Conservation (phyloP, 2,888 invertebrate genomes). For the Oxyteleia sp. region DNA sequence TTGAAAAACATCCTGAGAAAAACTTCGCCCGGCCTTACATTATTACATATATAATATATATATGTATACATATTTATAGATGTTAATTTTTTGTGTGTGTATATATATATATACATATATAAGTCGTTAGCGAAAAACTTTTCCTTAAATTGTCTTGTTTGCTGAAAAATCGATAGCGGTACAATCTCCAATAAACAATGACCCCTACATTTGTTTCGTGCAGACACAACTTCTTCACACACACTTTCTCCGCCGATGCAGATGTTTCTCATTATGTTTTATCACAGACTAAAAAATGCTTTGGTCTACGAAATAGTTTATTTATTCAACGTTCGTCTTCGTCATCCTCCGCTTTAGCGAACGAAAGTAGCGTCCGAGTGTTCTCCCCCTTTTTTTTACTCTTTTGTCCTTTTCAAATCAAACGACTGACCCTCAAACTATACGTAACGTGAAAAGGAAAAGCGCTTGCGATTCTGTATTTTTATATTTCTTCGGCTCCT, state of each 20-base stretch:
- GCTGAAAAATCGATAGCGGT: slow-evolving; percentile 33
- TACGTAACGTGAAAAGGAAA: neutral
- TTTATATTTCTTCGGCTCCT: slow-evolving; percentile 1
- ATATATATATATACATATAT: slow-evolving; percentile 58
- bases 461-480: neutral
- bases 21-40: too few relatives aligned
- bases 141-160: slow-evolving; percentile 2
- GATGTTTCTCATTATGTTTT: slow-evolving; percentile 81
- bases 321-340: slow-evolving; percentile 59
- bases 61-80: slow-evolving; percentile 28
- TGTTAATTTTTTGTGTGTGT: slow-evolving; percentile 24
- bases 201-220: slow-evolving; percentile 42
- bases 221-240: slow-evolving; percentile 73
- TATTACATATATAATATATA: too few relatives aligned
- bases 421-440: neutral
- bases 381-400: slow-evolving; percentile 2
- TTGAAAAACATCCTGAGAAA: too few relatives aligned
- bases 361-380: slow-evolving; percentile 20
- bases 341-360: slow-evolving; percentile 37
- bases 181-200: slow-evolving; percentile 23
- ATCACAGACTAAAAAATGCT: slow-evolving; percentile 88
- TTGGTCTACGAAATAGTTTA: slow-evolving; percentile 85
- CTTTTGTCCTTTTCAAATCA: neutral
- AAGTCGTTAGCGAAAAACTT: slow-evolving; percentile 32
- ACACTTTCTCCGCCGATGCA: slow-evolving; percentile 78